Conservation (phyloP, 92 coral and sea anemone species). For the Parazoanthus darwini region DNA sequence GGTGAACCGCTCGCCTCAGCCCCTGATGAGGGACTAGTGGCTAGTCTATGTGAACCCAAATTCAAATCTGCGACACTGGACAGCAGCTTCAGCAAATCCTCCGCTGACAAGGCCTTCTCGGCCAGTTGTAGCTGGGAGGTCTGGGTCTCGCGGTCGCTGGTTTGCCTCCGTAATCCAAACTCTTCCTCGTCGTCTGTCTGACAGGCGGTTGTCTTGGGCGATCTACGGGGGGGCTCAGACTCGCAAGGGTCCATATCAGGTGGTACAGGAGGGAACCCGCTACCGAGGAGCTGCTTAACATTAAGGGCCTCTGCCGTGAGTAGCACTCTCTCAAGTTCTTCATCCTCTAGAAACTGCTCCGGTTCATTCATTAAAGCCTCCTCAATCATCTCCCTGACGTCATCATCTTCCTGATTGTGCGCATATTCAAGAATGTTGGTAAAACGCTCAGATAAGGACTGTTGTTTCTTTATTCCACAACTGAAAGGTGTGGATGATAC, state of each 20-base stretch:
- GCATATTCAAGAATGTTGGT: constrained; percentile 32
- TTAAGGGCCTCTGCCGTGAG: constrained; percentile 31
- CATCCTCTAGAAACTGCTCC: constrained; percentile 40
- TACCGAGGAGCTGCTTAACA: not conserved
- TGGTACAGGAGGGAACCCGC: not conserved
- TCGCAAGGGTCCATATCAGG: not conserved
- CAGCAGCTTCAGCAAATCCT: constrained; percentile 18
- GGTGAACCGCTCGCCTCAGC: not conserved
- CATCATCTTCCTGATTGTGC: constrained; percentile 21
- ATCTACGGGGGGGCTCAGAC: not conserved
- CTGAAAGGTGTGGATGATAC: not conserved
- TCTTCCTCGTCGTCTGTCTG: constrained; percentile 40
- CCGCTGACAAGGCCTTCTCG: constrained; percentile 26
- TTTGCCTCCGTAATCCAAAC: constrained; percentile 16
- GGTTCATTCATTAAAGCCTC: constrained; percentile 36
- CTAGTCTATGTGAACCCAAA: not conserved
- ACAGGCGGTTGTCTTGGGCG: constrained; percentile 37
- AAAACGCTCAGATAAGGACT: constrained; percentile 37
- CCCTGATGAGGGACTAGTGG: not conserved
- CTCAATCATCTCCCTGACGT: constrained; percentile 36
- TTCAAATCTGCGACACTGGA: constrained; percentile 37
- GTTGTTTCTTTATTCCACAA: not conserved
- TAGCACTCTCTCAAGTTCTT: constrained; percentile 35
- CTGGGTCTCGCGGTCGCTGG: constrained; percentile 43
- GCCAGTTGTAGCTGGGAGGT: constrained; percentile 38